phyloP scores from a whole-genome alignment of 2,797 vertebrate species.

The Leptoclinus maculatus region DNA sequence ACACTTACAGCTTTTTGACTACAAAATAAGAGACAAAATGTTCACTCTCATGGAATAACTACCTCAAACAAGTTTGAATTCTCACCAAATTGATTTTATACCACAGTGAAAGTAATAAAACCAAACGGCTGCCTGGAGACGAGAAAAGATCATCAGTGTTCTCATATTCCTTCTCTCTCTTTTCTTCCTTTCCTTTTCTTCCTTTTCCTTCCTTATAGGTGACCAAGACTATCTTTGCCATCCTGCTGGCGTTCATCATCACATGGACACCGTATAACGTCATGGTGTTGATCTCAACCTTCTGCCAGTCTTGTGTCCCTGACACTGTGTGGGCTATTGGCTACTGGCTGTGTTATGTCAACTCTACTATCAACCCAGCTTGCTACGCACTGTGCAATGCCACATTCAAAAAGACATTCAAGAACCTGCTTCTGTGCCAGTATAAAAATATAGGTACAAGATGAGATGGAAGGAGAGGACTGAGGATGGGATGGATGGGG shows the following conservation, averaged over 20 bases:
- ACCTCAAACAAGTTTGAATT: not conserved
- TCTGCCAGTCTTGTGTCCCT: conserved; percentile 94
- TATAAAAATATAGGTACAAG: conserved; percentile 92
- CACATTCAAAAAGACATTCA: conserved; percentile 99
- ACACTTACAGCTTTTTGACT: not conserved
- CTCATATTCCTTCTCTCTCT: not conserved
- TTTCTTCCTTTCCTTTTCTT: not conserved
- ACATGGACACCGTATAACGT: conserved; percentile 99
- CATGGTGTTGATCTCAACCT: conserved; percentile 98
- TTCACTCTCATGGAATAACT: not conserved
- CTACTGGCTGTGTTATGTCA: conserved; percentile 99
- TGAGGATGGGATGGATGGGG: conserved; percentile 28
- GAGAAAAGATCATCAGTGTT: not conserved
- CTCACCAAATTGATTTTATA: conserved; percentile 1
- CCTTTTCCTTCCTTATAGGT: conserved; percentile 81
- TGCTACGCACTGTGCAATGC: conserved; percentile 99
- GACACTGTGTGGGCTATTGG: conserved; percentile 97
- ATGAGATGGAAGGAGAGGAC: conserved; percentile 69
- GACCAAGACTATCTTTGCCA: conserved; percentile 98
- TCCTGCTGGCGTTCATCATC: conserved; percentile 96
- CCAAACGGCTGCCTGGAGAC: no score
- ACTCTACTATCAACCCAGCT: conserved; percentile 98
- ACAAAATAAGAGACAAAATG: not conserved
- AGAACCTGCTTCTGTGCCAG: conserved; percentile 97
- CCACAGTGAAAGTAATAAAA: not conserved